Conservation (phyloP, 2,888 invertebrate species). For the Drosophila affinis region DNA sequence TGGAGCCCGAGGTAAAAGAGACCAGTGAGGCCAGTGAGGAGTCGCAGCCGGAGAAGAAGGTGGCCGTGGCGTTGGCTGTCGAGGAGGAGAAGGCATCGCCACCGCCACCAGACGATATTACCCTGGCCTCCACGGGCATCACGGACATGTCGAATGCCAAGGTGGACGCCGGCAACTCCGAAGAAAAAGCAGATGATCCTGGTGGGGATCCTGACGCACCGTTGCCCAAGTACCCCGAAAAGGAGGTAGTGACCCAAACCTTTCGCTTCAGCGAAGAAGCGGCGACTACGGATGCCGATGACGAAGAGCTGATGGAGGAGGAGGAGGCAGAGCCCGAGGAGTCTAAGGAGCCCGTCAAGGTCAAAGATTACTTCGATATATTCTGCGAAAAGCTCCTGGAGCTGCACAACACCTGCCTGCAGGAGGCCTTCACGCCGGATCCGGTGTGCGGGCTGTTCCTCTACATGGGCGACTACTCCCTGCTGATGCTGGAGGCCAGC, state of each 20-base stretch:
- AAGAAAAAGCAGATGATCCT: not conserved
- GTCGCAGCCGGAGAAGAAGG: not conserved
- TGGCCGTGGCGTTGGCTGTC: not conserved
- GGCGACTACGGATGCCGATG: not conserved
- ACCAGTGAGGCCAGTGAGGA: not conserved
- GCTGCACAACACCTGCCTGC: slow-evolving; percentile 39
- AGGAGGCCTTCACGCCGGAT: slow-evolving; percentile 56
- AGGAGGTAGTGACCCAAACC: slow-evolving; percentile 47
- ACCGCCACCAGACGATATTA: not conserved
- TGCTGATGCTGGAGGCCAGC: slow-evolving; percentile 74
- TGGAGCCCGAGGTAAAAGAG: not conserved
- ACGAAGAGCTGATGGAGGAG: slow-evolving; percentile 16
- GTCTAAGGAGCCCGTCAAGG: not conserved
- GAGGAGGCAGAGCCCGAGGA: not conserved
- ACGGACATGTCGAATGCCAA: not conserved
- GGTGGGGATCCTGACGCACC: rapidly evolving
- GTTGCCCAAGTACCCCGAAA: not conserved
- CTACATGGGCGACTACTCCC: slow-evolving; percentile 71
- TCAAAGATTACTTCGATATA: slow-evolving; percentile 44
- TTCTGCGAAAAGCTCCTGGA: slow-evolving; percentile 49
- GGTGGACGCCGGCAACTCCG: not conserved
- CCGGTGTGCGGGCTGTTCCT: slow-evolving; percentile 69
- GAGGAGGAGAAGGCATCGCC: not conserved
- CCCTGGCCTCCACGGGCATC: not conserved
- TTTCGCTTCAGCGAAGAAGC: slow-evolving; percentile 36